Evolutionary conservation across 2,113 vertebrate species (phyloP).

Genomic region (Uria aalge): DNA sequence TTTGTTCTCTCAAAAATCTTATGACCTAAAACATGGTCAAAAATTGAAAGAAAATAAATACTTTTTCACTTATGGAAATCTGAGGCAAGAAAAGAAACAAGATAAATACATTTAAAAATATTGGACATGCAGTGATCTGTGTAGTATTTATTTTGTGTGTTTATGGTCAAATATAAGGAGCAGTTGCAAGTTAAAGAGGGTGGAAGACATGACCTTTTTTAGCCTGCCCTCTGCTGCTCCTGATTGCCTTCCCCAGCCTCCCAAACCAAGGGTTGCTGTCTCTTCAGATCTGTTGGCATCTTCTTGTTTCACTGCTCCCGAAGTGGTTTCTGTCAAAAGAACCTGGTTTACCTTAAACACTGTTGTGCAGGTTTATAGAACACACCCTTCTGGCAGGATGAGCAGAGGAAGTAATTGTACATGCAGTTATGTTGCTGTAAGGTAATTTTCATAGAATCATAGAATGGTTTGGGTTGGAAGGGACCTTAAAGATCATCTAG

Average conservation of each 20-base stretch:
- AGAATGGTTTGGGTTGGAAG: neutral
- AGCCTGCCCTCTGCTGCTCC: neutral
- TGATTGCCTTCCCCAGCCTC: neutral
- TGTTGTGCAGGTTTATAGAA: neutral
- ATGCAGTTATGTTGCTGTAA: neutral
- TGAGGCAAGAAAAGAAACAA: neutral
- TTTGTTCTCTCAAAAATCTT: neutral
- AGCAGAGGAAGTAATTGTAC: neutral
- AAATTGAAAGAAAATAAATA: neutral
- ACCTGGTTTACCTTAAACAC: neutral
- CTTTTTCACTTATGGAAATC: neutral
- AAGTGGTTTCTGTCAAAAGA: neutral
- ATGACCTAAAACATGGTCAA: neutral
- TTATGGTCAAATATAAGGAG: neutral
- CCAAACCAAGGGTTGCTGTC: neutral
- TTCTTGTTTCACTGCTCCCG: neutral
- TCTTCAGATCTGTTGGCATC: neutral
- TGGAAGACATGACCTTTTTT: neutral
- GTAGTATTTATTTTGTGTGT: neutral
- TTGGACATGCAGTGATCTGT: neutral
- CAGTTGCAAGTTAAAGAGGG: neutral
- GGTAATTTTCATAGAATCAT: neutral
- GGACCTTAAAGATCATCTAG: neutral
- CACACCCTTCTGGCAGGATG: neutral
- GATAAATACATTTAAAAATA: neutral